Evolutionary conservation across 37 sponge, comb jelly and placozoan genomes (phyloP).

Genomic region (Beroe forskalii): DNA sequence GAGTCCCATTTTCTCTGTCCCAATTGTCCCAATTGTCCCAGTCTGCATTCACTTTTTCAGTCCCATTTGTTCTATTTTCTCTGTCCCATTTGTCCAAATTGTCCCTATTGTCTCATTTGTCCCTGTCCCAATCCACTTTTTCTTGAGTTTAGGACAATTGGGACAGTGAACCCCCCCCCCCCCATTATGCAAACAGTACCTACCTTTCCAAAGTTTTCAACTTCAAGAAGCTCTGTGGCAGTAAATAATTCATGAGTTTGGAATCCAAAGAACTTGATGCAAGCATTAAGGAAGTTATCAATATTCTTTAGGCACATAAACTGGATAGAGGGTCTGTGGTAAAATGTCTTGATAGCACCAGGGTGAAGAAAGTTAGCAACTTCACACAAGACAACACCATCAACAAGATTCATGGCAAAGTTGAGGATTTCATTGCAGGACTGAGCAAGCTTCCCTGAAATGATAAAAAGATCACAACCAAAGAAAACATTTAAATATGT

Average conservation of each 20-base stretch:
- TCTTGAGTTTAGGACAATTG: no score
- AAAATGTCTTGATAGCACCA: slow-evolving; percentile 21
- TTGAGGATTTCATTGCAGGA: neutral
- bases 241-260: slow-evolving; percentile 42
- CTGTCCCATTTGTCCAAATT: no score
- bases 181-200: no score
- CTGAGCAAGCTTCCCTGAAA: slow-evolving; percentile 45
- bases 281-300: slow-evolving; percentile 36
- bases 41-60: no score
- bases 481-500: neutral
- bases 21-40: no score
- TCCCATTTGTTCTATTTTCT: no score
- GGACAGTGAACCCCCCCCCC: no score
- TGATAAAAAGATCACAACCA: neutral
- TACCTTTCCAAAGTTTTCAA: slow-evolving; percentile 63
- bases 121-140: no score
- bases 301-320: slow-evolving; percentile 56
- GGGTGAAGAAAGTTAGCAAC: slow-evolving; percentile 50
- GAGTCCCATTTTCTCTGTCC: no score
- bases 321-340: neutral
- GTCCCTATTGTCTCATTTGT: no score
- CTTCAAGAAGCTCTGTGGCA: slow-evolving; percentile 50
- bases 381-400: slow-evolving; percentile 55
- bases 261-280: slow-evolving; percentile 63
- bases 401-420: slow-evolving; percentile 37